Conservation (phyloP, 2,797 vertebrate genomes). For the Neopelma chrysocephalum region DNA sequence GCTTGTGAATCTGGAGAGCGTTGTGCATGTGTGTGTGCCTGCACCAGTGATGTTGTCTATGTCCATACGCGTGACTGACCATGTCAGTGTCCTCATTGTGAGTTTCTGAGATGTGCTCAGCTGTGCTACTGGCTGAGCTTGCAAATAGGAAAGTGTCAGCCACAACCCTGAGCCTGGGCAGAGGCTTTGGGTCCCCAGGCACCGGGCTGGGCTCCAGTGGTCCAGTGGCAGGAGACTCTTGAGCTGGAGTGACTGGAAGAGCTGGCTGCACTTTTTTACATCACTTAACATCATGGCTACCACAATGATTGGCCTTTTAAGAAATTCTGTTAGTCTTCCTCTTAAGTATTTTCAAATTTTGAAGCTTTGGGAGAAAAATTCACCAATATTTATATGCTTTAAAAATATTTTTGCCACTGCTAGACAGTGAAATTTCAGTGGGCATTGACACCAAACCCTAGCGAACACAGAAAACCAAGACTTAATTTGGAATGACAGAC, state of each 20-base stretch:
- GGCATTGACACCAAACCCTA: not conserved
- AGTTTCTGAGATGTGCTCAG: not conserved
- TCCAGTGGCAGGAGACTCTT: not conserved
- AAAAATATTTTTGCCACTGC: not conserved
- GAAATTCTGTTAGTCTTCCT: not conserved
- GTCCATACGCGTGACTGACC: fast-evolving
- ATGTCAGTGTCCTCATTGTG: not conserved
- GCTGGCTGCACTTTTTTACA: fast-evolving
- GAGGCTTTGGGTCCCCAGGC: not conserved
- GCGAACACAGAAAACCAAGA: not conserved
- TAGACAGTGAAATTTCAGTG: not conserved
- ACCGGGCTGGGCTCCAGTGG: not conserved
- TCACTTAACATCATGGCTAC: not conserved
- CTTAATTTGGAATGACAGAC: not conserved
- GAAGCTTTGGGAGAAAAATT: not conserved
- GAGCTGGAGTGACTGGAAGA: fast-evolving
- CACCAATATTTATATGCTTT: not conserved
- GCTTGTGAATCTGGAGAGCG: not conserved
- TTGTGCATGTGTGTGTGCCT: too few species aligned
- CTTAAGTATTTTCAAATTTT: not conserved
- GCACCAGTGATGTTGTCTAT: not conserved
- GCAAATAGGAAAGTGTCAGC: not conserved
- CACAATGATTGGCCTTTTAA: not conserved
- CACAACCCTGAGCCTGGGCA: not conserved
- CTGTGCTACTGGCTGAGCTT: not conserved